Base-by-base conservation (phyloP, 1,140 invertebrate species). In the Pectinophora gossypiella region DNA sequence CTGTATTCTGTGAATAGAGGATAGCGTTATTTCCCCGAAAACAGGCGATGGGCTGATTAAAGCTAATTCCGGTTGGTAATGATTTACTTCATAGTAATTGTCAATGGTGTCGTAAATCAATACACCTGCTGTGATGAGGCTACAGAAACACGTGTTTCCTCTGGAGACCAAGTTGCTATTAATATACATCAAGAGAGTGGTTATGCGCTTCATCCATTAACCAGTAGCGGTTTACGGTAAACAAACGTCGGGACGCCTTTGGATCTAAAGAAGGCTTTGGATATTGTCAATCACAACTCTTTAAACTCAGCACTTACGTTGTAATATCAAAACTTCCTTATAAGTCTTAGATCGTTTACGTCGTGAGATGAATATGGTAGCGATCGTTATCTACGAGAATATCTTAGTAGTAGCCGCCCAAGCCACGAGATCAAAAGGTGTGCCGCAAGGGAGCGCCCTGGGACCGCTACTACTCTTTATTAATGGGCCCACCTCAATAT, bases 151-250 rank as follows among this genome's bases (percentile, higher is more conserved):
- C 54, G 54, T 63, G 62, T 67, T 69, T 55, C 59, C 62, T 43
- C 51, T 51, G 22, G 57, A 45, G 64, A 64, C 60, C 42, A 51
- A 20, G 51, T 48, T 43, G 40, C 56, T 68, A 67, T 72, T 72
- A 68, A 67, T 66, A 68, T 72, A 60, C 61, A 59, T 55, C 45
- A 54, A 57, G 48, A 52, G 52, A 54, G 59, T 56, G 57, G 47
- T 40, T 56, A 55, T 54, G 55, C 54, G 56, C 51, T 64, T 68
- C 66, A 72, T 72, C 59, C 64, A 68, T 75, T 69, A 73, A 66
- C 54, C 69, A 71, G 64, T 71, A 68, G 69, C 64, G 57, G 54
- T 64, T 58, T 50, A 42, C 59, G 46, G 56, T 62, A 64, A 64
- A 75, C 64, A 64, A 65, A 68, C 57, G 56, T 43, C 58, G 51